phyloP scores from a whole-genome alignment of 1,140 invertebrate genomes.

The Drosophila insularis region DNA sequence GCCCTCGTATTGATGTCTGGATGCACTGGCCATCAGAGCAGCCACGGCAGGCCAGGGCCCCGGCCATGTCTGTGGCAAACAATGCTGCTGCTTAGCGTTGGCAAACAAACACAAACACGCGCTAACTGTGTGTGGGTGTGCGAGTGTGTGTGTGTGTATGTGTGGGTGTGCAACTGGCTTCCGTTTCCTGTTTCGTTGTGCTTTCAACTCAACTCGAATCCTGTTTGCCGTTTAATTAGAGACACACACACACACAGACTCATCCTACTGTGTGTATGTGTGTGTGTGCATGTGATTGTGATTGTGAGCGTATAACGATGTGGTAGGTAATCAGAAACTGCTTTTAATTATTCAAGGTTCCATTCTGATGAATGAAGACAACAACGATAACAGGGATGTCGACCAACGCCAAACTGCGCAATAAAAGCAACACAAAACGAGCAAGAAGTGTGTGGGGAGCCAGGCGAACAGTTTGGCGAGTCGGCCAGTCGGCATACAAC shows the following conservation, averaged over 20 bases:
- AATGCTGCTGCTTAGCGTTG: slow-evolving; percentile 68
- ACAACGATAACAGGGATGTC: slow-evolving; percentile 59
- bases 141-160: slow-evolving; percentile 29
- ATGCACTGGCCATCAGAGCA: slow-evolving; percentile 27
- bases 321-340: slow-evolving; percentile 81
- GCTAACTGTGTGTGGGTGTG: slow-evolving; percentile 16
- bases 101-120: slow-evolving; percentile 68
- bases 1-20: slow-evolving; percentile 5
- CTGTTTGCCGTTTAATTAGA: slow-evolving; percentile 81
- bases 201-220: slow-evolving; percentile 79
- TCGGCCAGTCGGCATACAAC: no score
- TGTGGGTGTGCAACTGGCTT: slow-evolving; percentile 70
- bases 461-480: neutral
- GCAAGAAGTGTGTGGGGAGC: neutral
- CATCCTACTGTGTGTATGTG: slow-evolving; percentile 9
- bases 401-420: slow-evolving; percentile 69
- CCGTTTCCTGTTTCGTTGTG: slow-evolving; percentile 79
- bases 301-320: slow-evolving; percentile 78
- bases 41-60: neutral
- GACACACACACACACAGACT: slow-evolving; percentile 73
- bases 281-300: slow-evolving; percentile 42
- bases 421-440: slow-evolving; percentile 67
- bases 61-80: slow-evolving; percentile 49
- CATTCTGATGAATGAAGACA: slow-evolving; percentile 82
- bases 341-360: slow-evolving; percentile 82